Percentiles rank a stretch among this genome's conserved stretches.
Conservation (phyloP, 2,797 vertebrate genomes). For the Limosa lapponica region DNA sequence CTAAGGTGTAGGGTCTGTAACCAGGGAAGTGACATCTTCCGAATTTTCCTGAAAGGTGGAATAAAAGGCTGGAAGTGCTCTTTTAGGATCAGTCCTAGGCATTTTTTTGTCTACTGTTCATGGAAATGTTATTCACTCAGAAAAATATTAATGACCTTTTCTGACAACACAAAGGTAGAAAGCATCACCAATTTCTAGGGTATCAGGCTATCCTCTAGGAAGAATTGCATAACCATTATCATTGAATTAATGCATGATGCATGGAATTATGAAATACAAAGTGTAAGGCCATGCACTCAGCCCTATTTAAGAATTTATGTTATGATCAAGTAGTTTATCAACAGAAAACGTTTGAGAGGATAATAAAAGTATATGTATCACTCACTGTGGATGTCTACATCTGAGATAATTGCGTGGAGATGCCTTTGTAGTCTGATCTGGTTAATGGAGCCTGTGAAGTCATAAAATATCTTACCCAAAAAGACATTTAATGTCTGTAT, state of each 20-base stretch:
- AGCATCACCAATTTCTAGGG: not conserved
- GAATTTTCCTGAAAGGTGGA: not conserved
- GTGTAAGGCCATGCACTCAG: constrained; percentile 27
- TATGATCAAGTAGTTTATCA: constrained; percentile 6
- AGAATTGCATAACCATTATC: not conserved
- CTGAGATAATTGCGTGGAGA: not conserved
- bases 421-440: not conserved
- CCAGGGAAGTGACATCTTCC: not conserved
- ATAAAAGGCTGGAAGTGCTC: not conserved
- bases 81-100: not conserved
- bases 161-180: not conserved
- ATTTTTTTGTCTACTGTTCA: not conserved
- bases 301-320: constrained; percentile 51
- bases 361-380: not conserved
- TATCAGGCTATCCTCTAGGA: not conserved
- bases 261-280: constrained; percentile 29
- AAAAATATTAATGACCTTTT: not conserved
- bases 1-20: not conserved
- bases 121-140: not conserved
- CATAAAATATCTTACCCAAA: not conserved
- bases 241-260: not conserved
- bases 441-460: not conserved
- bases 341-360: constrained; percentile 4
- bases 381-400: not conserved
- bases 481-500: not conserved